Conservation (phyloP, 37 sponge, comb jelly and placozoan species). For the Eunapius fragilis region DNA sequence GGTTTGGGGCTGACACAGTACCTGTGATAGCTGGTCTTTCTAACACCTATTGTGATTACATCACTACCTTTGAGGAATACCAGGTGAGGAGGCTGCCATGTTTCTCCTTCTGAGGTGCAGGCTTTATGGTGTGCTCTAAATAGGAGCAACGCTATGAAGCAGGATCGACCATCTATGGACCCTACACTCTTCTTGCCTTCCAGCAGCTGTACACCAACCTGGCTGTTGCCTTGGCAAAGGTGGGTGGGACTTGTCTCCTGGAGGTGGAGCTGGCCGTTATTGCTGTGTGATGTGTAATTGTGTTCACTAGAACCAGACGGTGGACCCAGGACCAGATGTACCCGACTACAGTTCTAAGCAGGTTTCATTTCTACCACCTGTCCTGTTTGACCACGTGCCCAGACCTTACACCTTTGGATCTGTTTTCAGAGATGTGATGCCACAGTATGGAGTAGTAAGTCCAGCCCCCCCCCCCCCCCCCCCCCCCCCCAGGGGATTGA, state of each 20-base stretch:
- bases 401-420: constrained; percentile 64
- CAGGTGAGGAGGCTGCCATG: constrained; percentile 41
- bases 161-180: constrained; percentile 92
- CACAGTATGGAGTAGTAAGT: constrained; percentile 53
- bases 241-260: no score
- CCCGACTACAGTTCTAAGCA: constrained; percentile 75
- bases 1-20: constrained; percentile 31
- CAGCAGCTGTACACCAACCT: constrained; percentile 68
- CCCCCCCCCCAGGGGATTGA: no score
- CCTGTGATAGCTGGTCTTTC: constrained; percentile 94
- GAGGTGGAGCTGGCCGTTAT: no score
- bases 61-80: constrained; percentile 91
- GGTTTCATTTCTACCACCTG: constrained; percentile 40
- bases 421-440: constrained; percentile 54
- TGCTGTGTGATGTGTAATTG: neutral
- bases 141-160: constrained; percentile 89
- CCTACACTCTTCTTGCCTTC: constrained; percentile 90
- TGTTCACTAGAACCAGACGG: constrained; percentile 26
- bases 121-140: neutral
- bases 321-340: constrained; percentile 52
- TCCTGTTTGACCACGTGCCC: constrained; percentile 67
- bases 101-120: neutral
- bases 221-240: constrained; percentile 63
- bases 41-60: constrained; percentile 90
- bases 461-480: no score